Percentiles rank a stretch among this genome's conserved stretches.
Conservation (phyloP, 2,113 vertebrate species). For the Equus przewalskii region DNA sequence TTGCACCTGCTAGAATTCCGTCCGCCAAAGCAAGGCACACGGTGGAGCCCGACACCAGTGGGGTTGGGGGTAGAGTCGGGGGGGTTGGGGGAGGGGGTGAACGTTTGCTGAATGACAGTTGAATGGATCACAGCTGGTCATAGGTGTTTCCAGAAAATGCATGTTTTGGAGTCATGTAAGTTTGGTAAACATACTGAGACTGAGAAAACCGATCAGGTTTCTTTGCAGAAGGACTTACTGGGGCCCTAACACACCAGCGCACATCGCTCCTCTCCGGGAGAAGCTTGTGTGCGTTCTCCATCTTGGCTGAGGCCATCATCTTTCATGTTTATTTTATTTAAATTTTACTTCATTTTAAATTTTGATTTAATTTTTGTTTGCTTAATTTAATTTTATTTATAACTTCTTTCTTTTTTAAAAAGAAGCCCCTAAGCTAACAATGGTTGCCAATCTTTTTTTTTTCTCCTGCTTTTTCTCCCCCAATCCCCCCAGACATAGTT, state of each 20-base stretch:
- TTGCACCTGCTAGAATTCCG: not conserved
- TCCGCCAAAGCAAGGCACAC: not conserved
- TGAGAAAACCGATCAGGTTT: not conserved
- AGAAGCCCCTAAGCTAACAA: too few species aligned
- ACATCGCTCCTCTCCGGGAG: accelerated
- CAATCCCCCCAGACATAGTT: too few species aligned
- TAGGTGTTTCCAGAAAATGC: not conserved
- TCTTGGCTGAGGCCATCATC: not conserved
- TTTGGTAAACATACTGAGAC: not conserved
- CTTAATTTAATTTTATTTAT: not conserved
- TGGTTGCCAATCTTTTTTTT: too few species aligned
- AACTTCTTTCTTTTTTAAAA: too few species aligned
- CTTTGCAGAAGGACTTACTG: accelerated
- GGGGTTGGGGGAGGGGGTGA: not conserved
- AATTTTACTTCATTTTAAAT: not conserved
- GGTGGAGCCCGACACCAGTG: accelerated
- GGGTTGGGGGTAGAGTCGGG: too few species aligned
- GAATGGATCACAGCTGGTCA: not conserved
- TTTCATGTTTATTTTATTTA: not conserved
- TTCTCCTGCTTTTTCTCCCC: too few species aligned
- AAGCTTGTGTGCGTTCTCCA: not conserved
- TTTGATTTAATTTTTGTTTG: not conserved
- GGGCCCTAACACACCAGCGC: accelerated
- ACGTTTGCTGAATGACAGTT: not conserved
- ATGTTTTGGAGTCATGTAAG: not conserved